phyloP scores from a whole-genome alignment of 2,888 invertebrate genomes.

The Dyspetes luteomarginatus region DNA sequence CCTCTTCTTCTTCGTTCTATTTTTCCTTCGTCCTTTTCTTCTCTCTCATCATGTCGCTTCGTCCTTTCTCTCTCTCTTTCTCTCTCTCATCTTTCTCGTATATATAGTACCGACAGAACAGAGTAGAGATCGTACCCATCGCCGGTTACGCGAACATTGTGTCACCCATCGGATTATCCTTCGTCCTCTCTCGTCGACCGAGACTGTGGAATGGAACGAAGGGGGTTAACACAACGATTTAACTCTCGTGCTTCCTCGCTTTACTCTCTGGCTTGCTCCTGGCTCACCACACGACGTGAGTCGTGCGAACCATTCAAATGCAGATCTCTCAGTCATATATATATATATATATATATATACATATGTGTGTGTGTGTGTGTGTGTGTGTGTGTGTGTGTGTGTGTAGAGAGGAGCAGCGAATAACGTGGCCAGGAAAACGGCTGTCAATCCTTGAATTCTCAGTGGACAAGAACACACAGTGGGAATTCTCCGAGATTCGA shows the following conservation, averaged over 20 bases:
- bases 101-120: not conserved
- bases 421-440: slow-evolving; percentile 28
- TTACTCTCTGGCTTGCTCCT: slow-evolving; percentile 28
- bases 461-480: not conserved
- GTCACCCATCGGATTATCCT: slow-evolving; percentile 78
- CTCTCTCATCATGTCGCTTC: slow-evolving; percentile 29
- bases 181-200: slow-evolving; percentile 38
- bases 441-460: slow-evolving; percentile 46
- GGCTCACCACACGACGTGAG: slow-evolving; percentile 53
- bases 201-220: slow-evolving; percentile 37
- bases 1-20: slow-evolving; percentile 21
- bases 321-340: slow-evolving; percentile 54
- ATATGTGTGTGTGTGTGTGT: not conserved
- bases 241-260: slow-evolving; percentile 57
- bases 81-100: slow-evolving; percentile 29
- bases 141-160: slow-evolving; percentile 79
- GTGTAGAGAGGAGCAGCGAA: not conserved
- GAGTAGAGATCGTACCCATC: slow-evolving; percentile 59
- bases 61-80: slow-evolving; percentile 27
- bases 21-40: slow-evolving; percentile 29
- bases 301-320: slow-evolving; percentile 68
- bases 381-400: not conserved
- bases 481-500: slow-evolving; percentile 26
- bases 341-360: not conserved
- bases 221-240: slow-evolving; percentile 66